phyloP scores from a whole-genome alignment of 2,888 invertebrate species.

The Hydraecia micacea region DNA sequence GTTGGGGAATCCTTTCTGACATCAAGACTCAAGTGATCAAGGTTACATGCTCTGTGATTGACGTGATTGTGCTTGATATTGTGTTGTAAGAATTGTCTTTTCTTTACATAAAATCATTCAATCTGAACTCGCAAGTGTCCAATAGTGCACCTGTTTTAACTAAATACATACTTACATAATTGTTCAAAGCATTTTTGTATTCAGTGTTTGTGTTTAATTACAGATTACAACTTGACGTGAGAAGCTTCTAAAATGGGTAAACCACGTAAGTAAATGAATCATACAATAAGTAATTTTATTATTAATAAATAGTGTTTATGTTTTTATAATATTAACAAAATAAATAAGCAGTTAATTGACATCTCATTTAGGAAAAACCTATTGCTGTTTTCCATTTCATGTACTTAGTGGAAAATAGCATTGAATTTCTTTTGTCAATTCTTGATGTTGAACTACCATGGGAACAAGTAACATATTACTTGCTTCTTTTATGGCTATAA shows the following conservation, averaged over 20 bases:
- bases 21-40: no score
- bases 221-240: slow-evolving; percentile 35
- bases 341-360: neutral
- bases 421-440: slow-evolving; percentile 1
- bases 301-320: neutral
- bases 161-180: neutral
- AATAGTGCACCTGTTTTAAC: neutral
- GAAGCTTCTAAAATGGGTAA: slow-evolving; percentile 48
- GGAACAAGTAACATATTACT: no score
- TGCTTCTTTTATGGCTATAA: neutral
- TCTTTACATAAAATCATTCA: neutral
- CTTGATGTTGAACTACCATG: neutral
- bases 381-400: neutral
- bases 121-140: neutral
- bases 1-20: slow-evolving; percentile 50
- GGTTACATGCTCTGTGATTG: no score
- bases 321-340: neutral
- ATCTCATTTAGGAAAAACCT: neutral
- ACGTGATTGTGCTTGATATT: neutral
- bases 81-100: neutral
- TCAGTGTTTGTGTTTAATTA: slow-evolving; percentile 25
- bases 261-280: slow-evolving; percentile 49
- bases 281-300: neutral
- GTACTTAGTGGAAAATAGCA: neutral
- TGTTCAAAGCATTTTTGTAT: slow-evolving; percentile 1